Conservation (phyloP, 2,888 invertebrate species). For the Ormyrus pomaceus region DNA sequence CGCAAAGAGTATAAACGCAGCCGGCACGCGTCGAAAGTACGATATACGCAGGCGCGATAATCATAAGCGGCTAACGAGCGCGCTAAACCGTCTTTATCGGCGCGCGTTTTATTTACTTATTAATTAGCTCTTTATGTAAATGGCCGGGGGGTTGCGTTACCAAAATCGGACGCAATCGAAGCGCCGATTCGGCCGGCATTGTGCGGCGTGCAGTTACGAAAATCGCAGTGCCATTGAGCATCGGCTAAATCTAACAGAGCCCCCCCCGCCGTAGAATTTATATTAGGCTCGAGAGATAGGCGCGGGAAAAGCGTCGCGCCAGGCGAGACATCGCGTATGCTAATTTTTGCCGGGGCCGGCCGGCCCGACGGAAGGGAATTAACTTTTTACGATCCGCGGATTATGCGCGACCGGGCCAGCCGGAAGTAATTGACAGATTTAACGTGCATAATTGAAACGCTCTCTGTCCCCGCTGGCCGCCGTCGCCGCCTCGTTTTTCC, state of each 20-base stretch:
- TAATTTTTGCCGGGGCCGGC: conserved; percentile 13
- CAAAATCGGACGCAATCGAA: not conserved
- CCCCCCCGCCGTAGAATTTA: conserved; percentile 23
- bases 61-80: conserved; percentile 32
- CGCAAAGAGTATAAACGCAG: not conserved
- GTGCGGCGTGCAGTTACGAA: not conserved
- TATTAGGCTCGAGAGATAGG: conserved; percentile 7
- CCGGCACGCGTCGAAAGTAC: not conserved
- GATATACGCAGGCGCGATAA: not conserved
- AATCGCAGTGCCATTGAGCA: not conserved
- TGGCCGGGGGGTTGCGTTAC: not conserved
- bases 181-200: not conserved
- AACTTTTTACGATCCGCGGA: conserved; percentile 47
- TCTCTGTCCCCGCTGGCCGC: not conserved
- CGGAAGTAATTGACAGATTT: conserved; percentile 54
- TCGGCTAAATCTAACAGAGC: conserved; percentile 18
- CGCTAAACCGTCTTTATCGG: conserved; percentile 30
- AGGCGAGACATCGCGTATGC: conserved; percentile 24
- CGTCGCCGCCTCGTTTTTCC: conserved; percentile 27
- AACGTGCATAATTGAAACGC: conserved; percentile 52
- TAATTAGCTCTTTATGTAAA: conserved; percentile 40
- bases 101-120: conserved; percentile 45
- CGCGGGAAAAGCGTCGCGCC: not conserved
- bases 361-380: not conserved
- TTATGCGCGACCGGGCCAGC: conserved; percentile 31